Conservation (phyloP, 2,113 vertebrate genomes). For the Protobothrops flavoviridis region DNA sequence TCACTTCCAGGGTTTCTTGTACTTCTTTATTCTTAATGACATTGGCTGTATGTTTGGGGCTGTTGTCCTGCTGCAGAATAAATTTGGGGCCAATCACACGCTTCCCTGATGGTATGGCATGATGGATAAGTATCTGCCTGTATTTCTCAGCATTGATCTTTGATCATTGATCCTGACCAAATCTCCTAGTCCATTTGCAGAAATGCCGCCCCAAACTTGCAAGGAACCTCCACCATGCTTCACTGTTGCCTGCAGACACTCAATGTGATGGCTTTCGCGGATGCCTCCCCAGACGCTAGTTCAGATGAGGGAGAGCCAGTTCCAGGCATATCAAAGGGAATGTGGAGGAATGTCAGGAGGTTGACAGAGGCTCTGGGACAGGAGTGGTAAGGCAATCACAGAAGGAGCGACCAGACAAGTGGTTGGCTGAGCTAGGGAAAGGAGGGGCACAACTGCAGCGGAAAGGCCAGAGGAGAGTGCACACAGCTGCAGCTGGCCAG, state of each 20-base stretch:
- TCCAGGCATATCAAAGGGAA: not conserved
- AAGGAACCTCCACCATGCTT: not conserved
- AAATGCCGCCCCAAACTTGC: not conserved
- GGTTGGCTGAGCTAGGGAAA: not conserved
- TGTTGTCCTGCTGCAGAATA: not conserved
- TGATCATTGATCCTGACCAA: not conserved
- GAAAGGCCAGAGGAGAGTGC: too few relatives aligned
- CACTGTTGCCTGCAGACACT: not conserved
- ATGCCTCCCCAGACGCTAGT: too few relatives aligned
- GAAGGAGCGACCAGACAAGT: not conserved
- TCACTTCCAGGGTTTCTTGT: not conserved
- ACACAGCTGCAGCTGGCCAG: not conserved
- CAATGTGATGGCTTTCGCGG: not conserved
- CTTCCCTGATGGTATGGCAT: not conserved
- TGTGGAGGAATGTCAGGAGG: not conserved
- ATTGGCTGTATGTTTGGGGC: not conserved
- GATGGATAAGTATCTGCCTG: not conserved
- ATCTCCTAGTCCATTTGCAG: not conserved
- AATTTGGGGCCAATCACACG: not conserved
- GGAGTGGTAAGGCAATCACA: not conserved
- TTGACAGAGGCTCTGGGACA: not conserved
- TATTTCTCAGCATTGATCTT: not conserved
- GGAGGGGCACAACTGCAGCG: not conserved
- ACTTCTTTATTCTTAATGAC: not conserved
- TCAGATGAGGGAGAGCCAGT: not conserved